phyloP scores from a whole-genome alignment of 2,888 invertebrate species.

The Platypus cylindrus region DNA sequence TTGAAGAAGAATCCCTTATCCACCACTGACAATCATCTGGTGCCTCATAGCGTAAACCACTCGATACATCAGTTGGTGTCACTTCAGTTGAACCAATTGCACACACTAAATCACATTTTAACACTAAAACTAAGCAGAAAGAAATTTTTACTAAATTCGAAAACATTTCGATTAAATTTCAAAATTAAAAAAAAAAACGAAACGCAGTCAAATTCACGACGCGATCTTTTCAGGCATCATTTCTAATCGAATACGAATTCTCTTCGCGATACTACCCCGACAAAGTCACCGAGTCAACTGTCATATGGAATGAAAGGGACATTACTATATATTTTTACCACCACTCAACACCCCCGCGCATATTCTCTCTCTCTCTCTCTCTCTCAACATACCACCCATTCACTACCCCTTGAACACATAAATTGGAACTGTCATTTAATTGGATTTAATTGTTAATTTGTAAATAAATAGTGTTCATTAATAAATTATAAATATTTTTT shows the following conservation, averaged over 20 bases:
- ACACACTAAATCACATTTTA: slow-evolving; percentile 1
- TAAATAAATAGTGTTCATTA: too few relatives aligned
- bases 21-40: slow-evolving; percentile 80
- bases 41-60: slow-evolving; percentile 55
- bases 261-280: too few relatives aligned
- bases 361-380: slow-evolving; percentile 1
- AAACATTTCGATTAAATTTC: too few relatives aligned
- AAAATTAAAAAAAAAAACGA: too few relatives aligned
- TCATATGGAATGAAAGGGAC: neutral
- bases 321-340: slow-evolving; percentile 2
- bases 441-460: too few relatives aligned
- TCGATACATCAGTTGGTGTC: slow-evolving; percentile 28
- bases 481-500: too few relatives aligned
- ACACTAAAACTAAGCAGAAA: slow-evolving; percentile 4
- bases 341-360: neutral
- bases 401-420: too few relatives aligned
- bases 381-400: slow-evolving; percentile 1
- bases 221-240: too few relatives aligned
- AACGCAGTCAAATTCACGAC: too few relatives aligned
- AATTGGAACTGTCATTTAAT: too few relatives aligned
- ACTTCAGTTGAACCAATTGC: slow-evolving; percentile 8
- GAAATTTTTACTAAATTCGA: too few relatives aligned
- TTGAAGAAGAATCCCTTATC: slow-evolving; percentile 47
- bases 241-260: too few relatives aligned
- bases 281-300: slow-evolving; percentile 6